A percentile compares a stretch with the other conserved stretches of the same genome.
Evolutionary conservation across 2,888 invertebrate species (phyloP).

Genomic region (Spodoptera littoralis): DNA sequence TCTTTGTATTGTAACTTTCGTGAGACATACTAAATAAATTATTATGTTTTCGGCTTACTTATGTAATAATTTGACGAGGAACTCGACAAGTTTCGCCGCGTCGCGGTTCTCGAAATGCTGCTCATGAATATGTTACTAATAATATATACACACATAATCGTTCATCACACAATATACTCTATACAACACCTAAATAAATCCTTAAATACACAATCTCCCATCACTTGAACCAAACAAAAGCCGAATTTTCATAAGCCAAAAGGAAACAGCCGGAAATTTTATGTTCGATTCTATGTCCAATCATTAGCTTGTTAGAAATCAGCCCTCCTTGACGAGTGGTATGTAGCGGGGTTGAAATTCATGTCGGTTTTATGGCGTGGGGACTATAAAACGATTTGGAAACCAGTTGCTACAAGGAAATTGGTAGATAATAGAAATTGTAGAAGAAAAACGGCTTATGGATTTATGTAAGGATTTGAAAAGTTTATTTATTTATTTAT

Average conservation of each 20-base stretch:
- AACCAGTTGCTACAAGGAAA: constrained; percentile 13
- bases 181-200: background rate
- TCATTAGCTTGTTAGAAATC: constrained; percentile 70
- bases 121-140: too few species aligned
- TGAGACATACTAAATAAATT: too few species aligned
- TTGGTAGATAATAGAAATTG: constrained; percentile 14
- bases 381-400: constrained; percentile 24
- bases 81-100: too few species aligned
- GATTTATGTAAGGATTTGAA: too few species aligned
- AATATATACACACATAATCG: too few species aligned
- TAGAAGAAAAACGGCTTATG: background rate
- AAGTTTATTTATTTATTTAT: too few species aligned
- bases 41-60: too few species aligned
- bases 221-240: constrained; percentile 31
- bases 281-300: constrained; percentile 69
- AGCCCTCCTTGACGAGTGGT: constrained; percentile 50
- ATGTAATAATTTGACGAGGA: too few species aligned
- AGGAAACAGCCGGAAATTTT: constrained; percentile 67
- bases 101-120: too few species aligned
- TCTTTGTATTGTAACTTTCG: too few species aligned
- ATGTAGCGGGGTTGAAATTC: constrained; percentile 22
- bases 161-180: too few species aligned
- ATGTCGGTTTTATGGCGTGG: constrained; percentile 23
- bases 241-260: constrained; percentile 62
- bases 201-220: constrained; percentile 5